These are phyloP conservation scores for Xanthostigma xanthostigma DNA, from an alignment of 2,888 invertebrate species.

Conservation along the genomic window DNA sequence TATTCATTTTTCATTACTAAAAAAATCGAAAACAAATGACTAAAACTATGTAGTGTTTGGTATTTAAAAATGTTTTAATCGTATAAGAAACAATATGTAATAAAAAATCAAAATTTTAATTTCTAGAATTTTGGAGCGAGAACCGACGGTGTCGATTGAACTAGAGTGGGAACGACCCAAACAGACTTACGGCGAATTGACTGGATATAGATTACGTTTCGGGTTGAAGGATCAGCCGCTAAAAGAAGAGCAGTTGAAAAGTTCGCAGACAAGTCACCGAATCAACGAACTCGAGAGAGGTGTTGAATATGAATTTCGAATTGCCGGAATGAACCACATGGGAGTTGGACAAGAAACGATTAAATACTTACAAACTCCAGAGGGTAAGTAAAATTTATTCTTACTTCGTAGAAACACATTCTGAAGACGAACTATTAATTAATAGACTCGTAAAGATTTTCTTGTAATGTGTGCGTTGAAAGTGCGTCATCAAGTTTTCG, in stretches of 20 bases:
- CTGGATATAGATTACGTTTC: constrained; percentile 75
- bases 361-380: constrained; percentile 82
- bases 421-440: no score
- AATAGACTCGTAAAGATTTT: no score
- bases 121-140: constrained; percentile 62
- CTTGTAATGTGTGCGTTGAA: no score
- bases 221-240: constrained; percentile 72
- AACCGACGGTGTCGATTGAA: constrained; percentile 77
- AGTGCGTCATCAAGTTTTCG: no score
- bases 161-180: constrained; percentile 86
- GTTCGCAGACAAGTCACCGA: constrained; percentile 42
- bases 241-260: constrained; percentile 55
- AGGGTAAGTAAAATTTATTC: constrained; percentile 37
- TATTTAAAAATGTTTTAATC: no score
- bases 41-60: no score
- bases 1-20: no score
- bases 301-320: constrained; percentile 88
- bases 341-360: constrained; percentile 92
- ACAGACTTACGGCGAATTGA: constrained; percentile 76
- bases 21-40: no score
- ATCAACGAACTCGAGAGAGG: constrained; percentile 78
- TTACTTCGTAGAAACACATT: no score
- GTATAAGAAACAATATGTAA: no score
- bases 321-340: constrained; percentile 90
- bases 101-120: not conserved